Conservation (phyloP, 2,888 invertebrate genomes). For the Vannuccia rotundouncinata region DNA sequence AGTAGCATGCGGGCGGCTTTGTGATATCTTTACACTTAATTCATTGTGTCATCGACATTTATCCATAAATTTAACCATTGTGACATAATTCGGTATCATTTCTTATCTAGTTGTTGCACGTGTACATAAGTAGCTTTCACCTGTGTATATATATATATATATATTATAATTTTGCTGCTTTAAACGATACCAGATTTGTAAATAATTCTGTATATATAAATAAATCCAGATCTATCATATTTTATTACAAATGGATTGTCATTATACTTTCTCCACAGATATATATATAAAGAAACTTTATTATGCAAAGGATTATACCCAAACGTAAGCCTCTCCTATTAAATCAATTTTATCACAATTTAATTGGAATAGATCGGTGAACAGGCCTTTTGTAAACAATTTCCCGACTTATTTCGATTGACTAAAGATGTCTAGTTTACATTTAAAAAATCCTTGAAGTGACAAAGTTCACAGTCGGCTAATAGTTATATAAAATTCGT, state of each 20-base stretch:
- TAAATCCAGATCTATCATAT: no score
- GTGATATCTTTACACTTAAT: not conserved
- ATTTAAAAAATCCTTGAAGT: not conserved
- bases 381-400: not conserved
- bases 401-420: not conserved
- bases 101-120: not conserved
- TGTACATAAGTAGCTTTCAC: not conserved
- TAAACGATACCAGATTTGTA: no score
- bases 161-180: no score
- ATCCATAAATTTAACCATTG: not conserved
- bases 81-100: not conserved
- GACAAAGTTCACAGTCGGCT: not conserved
- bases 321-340: no score
- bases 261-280: no score
- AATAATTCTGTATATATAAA: no score
- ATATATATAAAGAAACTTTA: no score
- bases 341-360: not conserved
- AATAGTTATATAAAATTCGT: constrained; percentile 5
- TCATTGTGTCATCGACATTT: not conserved
- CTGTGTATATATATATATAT: not conserved
- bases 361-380: not conserved
- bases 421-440: not conserved
- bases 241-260: no score
- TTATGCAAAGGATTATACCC: no score
- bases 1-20: not conserved